These are phyloP conservation scores for Pholis gunnellus DNA, from an alignment of 2,113 vertebrate genomes.

Conservation along the genomic window DNA sequence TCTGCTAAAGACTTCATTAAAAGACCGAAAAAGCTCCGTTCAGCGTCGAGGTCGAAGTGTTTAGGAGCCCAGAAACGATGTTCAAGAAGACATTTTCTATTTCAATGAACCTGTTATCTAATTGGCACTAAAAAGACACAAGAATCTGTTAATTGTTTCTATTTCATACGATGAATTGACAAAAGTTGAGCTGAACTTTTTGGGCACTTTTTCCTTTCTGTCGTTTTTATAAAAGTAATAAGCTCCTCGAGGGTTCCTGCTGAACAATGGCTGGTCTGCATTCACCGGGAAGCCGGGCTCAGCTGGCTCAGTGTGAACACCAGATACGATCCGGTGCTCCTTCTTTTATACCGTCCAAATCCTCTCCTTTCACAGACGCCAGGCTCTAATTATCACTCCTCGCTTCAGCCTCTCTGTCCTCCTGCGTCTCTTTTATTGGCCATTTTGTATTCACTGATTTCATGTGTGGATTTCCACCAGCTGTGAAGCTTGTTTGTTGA, in stretches of 20 bases:
- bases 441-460: background rate
- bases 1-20: constrained; percentile 42
- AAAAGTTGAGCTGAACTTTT: background rate
- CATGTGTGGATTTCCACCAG: background rate
- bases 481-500: background rate
- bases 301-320: constrained; percentile 22
- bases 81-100: background rate
- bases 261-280: constrained; percentile 36
- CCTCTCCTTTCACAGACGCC: constrained; percentile 39
- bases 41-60: background rate
- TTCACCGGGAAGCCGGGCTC: background rate
- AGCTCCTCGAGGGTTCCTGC: constrained; percentile 8
- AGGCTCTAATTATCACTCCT: constrained; percentile 38
- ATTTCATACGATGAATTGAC: background rate
- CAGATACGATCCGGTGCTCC: constrained; percentile 39
- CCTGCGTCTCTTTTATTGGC: background rate
- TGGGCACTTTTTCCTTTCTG: background rate
- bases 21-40: constrained; percentile 14
- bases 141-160: no score
- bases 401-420: constrained; percentile 16
- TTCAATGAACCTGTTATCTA: background rate
- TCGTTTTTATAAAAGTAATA: background rate
- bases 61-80: background rate
- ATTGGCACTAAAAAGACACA: background rate
- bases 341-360: constrained; percentile 24